A percentile compares a stretch with the other conserved stretches of the same genome.
Conservation (phyloP, 2,888 invertebrate species). For the Protodeltote pygarga region DNA sequence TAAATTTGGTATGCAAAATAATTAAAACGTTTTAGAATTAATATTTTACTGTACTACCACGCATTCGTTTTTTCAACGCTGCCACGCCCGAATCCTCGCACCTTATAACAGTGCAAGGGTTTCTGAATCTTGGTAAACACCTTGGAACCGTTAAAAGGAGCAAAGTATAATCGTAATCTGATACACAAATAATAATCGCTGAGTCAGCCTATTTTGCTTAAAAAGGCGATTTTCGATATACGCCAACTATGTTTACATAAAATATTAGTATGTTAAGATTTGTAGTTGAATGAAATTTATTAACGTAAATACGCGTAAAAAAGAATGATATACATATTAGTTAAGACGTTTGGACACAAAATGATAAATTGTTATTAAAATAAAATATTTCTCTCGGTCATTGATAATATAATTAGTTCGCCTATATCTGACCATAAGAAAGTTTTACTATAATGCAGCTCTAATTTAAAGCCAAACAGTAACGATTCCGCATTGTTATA, state of each 20-base stretch:
- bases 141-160: conserved; percentile 53
- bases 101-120: conserved; percentile 52
- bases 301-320: conserved; percentile 37
- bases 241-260: conserved; percentile 42
- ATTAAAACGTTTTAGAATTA: conserved; percentile 10
- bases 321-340: conserved; percentile 19
- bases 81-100: conserved; percentile 40
- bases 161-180: conserved; percentile 45
- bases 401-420: conserved; percentile 16
- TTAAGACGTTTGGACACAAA: conserved; percentile 25
- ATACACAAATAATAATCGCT: conserved; percentile 50
- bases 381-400: conserved; percentile 15
- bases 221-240: conserved; percentile 36
- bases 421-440: conserved; percentile 19
- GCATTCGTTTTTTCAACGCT: conserved; percentile 45
- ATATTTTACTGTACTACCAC: conserved; percentile 18
- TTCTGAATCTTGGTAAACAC: conserved; percentile 25
- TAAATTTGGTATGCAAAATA: conserved; percentile 7
- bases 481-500: conserved; percentile 18
- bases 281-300: conserved; percentile 42
- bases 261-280: conserved; percentile 35
- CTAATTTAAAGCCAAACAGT: conserved; percentile 17
- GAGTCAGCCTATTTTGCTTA: conserved; percentile 41
- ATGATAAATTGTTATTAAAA: conserved; percentile 18
- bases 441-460: conserved; percentile 30